Evolutionary conservation across 2,113 vertebrate species (phyloP), one percentile per base, ranked within the genome.

Genomic region (Pomatostomus ruficeps): DNA sequence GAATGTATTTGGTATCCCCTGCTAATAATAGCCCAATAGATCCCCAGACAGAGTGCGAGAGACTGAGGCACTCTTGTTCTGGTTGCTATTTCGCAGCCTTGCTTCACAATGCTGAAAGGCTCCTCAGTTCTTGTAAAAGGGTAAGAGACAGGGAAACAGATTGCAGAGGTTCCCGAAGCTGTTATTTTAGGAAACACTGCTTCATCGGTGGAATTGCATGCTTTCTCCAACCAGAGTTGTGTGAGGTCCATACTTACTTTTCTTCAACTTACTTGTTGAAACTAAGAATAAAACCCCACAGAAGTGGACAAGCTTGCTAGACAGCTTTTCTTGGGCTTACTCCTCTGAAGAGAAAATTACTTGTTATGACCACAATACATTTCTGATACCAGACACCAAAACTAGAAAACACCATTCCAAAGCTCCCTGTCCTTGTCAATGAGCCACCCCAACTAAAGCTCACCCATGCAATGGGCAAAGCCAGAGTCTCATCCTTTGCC

Each of bases 21-120:
- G 97, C 97, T 98, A 98, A 98, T 97, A 98, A 98, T 98, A 98
- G 96, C 96, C 85, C 91, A 87, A 24, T 65, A 80, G 88, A 96
- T 97, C 97, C 93, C 95, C 93, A 93, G 96, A 96, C 81, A 93
- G 92, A 94, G 84, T 1, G 1, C 3, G 1, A 91, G 73, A 95
- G 89, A 97, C 97, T 97, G 95, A 97, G 91, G 87, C 81, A 57
- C 96, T 94, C 96, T 97, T 98, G 97, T 98, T 97, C 96, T 93
- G 76, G 55, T 61, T 97, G 38, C 96, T 96, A 28, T 95, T 98
- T 97, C 21, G 0, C 85, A 93, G 96, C 95, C 97, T 40, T 81
- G 82, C 91, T 94, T 95, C 91, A 95, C 86, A 96, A 96, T 89
- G 88, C 94, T 98, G 96, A 98, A 98, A 97, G 97, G 16, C 95